These are phyloP conservation scores for Poecilus cupreus DNA, from an alignment of 2,888 invertebrate genomes.

Conservation along the genomic window DNA sequence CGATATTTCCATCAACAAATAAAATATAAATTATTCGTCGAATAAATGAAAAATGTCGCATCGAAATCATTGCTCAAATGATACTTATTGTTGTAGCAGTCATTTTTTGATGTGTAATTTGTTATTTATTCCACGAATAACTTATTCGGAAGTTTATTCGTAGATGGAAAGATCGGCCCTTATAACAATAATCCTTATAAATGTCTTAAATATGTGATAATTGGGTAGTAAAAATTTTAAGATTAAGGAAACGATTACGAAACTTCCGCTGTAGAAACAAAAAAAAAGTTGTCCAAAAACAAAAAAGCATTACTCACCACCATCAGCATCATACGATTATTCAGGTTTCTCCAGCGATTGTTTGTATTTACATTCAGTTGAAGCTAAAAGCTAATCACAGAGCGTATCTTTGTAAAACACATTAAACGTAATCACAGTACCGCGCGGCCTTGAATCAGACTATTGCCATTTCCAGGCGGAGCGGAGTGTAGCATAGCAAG, in stretches of 20 bases:
- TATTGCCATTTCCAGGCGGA: conserved; percentile 38
- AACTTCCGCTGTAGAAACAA: not conserved
- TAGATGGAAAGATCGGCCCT: too few relatives aligned
- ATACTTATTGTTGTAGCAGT: too few relatives aligned
- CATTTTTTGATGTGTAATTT: too few relatives aligned
- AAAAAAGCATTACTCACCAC: not conserved
- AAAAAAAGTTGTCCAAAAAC: not conserved
- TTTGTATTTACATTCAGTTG: not conserved
- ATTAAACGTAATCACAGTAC: conserved; percentile 10
- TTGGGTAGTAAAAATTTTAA: too few relatives aligned
- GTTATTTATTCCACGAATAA: too few relatives aligned
- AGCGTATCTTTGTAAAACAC: conserved; percentile 4
- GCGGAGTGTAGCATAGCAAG: conserved; percentile 13
- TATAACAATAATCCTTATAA: too few relatives aligned
- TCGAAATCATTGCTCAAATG: too few relatives aligned
- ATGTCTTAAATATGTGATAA: too few relatives aligned
- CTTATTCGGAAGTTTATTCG: too few relatives aligned
- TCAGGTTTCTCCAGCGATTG: not conserved
- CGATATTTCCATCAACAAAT: too few relatives aligned
- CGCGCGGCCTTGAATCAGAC: conserved; percentile 29
- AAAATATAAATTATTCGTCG: too few relatives aligned
- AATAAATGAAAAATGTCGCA: too few relatives aligned
- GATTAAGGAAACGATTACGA: not conserved
- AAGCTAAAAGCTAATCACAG: not conserved
- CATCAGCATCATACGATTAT: not conserved